Base-by-base conservation (phyloP, 1,140 invertebrate genomes). In the Callitettix versicolor region DNA sequence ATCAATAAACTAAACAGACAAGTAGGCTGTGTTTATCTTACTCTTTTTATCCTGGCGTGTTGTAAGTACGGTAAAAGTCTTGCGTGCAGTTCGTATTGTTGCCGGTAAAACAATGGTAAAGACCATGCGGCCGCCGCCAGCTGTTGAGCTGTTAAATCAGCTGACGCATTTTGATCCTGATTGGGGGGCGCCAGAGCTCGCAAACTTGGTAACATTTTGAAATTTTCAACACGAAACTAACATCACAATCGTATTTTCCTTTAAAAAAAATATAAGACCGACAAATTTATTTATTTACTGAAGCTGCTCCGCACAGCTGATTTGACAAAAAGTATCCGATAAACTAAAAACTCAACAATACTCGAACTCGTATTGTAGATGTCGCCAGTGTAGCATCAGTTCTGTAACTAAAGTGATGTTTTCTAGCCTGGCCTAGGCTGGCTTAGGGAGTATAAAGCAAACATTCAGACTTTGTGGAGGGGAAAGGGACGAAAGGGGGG, bases 21-120 rank as follows among this genome's bases (percentile, higher is more conserved):
- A 5, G 18, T 20, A 5, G 14, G 3, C n/a, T 41, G 3, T 49
- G 30, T 30, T 3, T 49, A 34, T 49, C 53, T 54, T 46, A 51
- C 48, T 20, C 48, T 51, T 51, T 51, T 51, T 3, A 20, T 34
- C 34, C n/a, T 38, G 6, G 48, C 33, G 61, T 65, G 61, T 14
- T 61, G 61, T 9, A 63, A 53, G 48, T 60, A 59, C 6, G 62
- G 61, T 26, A 62, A 18, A 20, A 62, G 55, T 12, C 55, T 22
- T 3, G 60, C 55, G 11, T 60, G 58, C 12, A 60, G 55, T 38
- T 61, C 50, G 43, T 57, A 61, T 24, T 61, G 60, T 14, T 61
- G 56, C 18, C 52, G 57, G 50, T 61, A 61, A 34, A 55, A 42
- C 33, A 61, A 48, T n/a, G 58, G 33, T 34, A 56, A 46, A 15